Percentiles rank a stretch among this genome's conserved stretches.
These are phyloP conservation scores for Illadopsis cleaveri DNA, from an alignment of 2,113 vertebrate species.

Conservation along the genomic window DNA sequence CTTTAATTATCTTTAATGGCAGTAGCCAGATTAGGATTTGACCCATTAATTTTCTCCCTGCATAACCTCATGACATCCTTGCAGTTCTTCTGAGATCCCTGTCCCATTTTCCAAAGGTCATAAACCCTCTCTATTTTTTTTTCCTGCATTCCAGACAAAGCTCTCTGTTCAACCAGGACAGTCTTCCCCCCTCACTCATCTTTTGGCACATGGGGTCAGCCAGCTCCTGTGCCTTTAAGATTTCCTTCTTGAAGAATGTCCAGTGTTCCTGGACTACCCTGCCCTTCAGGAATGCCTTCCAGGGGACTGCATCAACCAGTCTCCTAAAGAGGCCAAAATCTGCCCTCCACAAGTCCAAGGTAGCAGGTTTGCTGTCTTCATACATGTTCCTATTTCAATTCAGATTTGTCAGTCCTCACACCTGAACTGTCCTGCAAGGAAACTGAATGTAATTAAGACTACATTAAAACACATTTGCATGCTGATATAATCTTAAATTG, in stretches of 20 bases:
- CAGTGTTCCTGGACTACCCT: background rate
- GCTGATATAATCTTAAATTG: background rate
- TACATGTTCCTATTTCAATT: background rate
- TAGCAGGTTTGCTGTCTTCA: background rate
- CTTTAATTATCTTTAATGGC: background rate
- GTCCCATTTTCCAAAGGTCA: background rate
- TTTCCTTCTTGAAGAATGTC: background rate
- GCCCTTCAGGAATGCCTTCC: background rate
- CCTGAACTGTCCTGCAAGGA: background rate
- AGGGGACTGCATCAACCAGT: background rate
- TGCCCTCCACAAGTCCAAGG: background rate
- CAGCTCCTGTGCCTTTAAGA: background rate
- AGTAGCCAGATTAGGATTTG: background rate
- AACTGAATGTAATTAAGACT: background rate
- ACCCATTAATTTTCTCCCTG: background rate
- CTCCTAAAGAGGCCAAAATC: background rate
- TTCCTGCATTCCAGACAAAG: background rate
- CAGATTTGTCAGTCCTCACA: background rate
- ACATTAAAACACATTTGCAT: background rate
- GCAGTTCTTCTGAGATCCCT: background rate
- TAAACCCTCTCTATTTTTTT: background rate
- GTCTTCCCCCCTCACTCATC: rapidly evolving
- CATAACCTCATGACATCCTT: background rate
- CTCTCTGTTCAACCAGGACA: background rate
- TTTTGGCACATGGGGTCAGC: background rate